A percentile compares a stretch with the other conserved stretches of the same genome.
phyloP scores from a whole-genome alignment of 2,797 vertebrate genomes.

The Falco cherrug region DNA sequence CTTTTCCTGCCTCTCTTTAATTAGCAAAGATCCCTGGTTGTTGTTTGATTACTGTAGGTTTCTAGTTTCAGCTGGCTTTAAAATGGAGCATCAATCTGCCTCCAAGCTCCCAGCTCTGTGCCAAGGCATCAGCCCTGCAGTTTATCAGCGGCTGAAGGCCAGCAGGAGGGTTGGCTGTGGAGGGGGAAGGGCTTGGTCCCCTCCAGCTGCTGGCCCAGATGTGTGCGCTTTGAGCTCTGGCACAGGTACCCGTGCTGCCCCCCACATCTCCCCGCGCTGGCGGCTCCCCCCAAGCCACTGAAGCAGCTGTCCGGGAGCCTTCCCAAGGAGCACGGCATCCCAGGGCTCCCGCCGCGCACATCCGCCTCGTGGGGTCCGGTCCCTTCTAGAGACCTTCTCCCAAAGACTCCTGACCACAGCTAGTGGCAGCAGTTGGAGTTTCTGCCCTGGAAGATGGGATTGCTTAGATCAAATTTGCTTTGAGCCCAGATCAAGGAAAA shows the following conservation, averaged over 20 bases:
- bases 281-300: not conserved
- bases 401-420: too few relatives aligned
- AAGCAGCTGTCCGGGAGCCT: not conserved
- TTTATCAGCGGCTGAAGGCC: rapidly evolving
- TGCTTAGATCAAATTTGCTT: not conserved
- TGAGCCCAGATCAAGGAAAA: too few relatives aligned
- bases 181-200: not conserved
- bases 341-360: not conserved
- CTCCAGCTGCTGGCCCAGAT: not conserved
- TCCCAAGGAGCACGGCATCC: not conserved
- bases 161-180: not conserved
- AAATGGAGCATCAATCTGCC: not conserved
- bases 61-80: not conserved
- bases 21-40: rapidly evolving
- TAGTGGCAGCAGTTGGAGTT: rapidly evolving
- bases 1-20: not conserved
- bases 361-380: too few relatives aligned
- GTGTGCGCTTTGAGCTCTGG: not conserved
- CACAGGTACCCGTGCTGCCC: not conserved
- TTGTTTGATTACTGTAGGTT: not conserved
- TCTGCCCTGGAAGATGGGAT: not conserved
- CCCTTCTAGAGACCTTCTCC: too few relatives aligned
- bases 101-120: too few relatives aligned
- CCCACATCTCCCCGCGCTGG: rapidly evolving
- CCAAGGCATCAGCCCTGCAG: rapidly evolving